Conservation (phyloP, 2,797 vertebrate genomes). For the Furcifer pardalis region DNA sequence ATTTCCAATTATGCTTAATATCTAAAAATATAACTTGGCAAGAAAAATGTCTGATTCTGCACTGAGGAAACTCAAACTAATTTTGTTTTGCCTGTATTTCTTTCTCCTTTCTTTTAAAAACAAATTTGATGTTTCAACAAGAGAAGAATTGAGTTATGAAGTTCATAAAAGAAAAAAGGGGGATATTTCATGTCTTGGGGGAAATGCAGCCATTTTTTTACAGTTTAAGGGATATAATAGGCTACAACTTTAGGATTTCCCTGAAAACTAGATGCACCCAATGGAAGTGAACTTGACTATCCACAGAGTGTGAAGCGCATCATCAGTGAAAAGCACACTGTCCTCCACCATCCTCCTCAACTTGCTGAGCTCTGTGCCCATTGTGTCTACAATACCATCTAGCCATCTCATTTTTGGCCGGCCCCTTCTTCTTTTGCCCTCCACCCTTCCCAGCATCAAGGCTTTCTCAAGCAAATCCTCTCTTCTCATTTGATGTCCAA, state of each 20-base stretch:
- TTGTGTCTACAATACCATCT: no score
- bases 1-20: slow-evolving; percentile 27
- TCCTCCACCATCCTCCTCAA: no score
- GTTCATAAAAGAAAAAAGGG: slow-evolving; percentile 20
- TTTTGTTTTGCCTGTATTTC: not conserved
- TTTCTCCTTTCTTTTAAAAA: not conserved
- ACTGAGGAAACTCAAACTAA: slow-evolving; percentile 22
- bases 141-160: not conserved
- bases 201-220: not conserved
- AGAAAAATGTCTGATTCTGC: slow-evolving; percentile 32
- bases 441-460: no score
- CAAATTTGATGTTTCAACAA: not conserved
- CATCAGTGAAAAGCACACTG: no score
- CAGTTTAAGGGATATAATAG: slow-evolving; percentile 14
- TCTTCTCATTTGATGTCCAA: no score
- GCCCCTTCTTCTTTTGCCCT: no score
- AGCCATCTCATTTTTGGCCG: no score
- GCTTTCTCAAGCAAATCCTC: no score
- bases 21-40: slow-evolving; percentile 35
- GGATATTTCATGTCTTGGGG: slow-evolving; percentile 2
- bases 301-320: no score
- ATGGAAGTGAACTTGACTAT: no score
- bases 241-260: slow-evolving; percentile 7
- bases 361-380: no score
- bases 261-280: not conserved